These are phyloP conservation scores for Epirrhoe tristata DNA, from an alignment of 2,888 invertebrate species.

Conservation along the genomic window DNA sequence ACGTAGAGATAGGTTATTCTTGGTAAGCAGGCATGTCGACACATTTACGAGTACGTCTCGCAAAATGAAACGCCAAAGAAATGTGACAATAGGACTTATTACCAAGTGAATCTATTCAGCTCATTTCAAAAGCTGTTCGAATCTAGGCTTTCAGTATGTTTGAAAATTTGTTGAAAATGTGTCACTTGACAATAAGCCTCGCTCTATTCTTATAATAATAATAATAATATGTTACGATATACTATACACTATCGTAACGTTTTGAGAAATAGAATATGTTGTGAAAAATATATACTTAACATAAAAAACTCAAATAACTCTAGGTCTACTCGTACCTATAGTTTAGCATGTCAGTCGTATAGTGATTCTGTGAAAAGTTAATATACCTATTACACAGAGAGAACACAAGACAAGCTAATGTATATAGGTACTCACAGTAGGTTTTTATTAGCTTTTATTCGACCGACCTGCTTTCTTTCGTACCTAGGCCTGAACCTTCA, in stretches of 20 bases:
- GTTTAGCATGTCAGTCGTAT: background rate
- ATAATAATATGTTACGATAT: no score
- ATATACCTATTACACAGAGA: background rate
- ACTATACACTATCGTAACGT: no score
- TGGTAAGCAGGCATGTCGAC: conserved; percentile 27
- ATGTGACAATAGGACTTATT: conserved; percentile 39
- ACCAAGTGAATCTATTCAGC: conserved; percentile 34
- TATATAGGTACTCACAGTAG: background rate
- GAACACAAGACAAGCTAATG: background rate
- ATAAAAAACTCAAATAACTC: background rate
- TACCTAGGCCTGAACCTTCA: conserved; percentile 6
- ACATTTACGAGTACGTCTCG: conserved; percentile 37
- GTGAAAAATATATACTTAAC: background rate
- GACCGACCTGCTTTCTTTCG: conserved; percentile 8
- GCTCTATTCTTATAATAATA: background rate
- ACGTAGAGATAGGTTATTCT: no score
- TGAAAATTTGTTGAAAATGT: conserved; percentile 10
- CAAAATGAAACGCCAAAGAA: conserved; percentile 38
- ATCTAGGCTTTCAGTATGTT: conserved; percentile 27
- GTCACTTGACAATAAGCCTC: conserved; percentile 1
- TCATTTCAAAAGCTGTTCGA: conserved; percentile 29
- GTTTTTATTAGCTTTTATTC: conserved; percentile 19
- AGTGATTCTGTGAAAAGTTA: background rate
- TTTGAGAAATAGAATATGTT: no score
- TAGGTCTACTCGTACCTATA: background rate